Evolutionary conservation across 2,113 vertebrate genomes (phyloP), one percentile per base, ranked within the genome.

Genomic region (Otis tarda): DNA sequence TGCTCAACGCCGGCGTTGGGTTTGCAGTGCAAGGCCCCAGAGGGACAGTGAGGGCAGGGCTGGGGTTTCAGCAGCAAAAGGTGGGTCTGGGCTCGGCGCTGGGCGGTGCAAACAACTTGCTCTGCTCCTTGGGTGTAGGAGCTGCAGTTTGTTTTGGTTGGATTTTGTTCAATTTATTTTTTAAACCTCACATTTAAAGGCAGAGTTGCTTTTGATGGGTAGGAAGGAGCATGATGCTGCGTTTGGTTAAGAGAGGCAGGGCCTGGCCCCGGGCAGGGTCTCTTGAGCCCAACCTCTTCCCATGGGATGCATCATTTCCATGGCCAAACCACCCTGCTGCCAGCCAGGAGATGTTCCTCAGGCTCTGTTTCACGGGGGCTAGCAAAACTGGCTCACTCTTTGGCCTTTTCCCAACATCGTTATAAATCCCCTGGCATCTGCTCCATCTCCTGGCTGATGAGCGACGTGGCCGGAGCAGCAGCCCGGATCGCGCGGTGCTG

Each of bases 1-100:
- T 2, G 7, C 45, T 55, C 59, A 23, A 8, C 0, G 1, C 60
- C 0, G 1, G 35, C 0, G 0, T 12, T 67, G 61, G 22, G 19
- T 52, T 68, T 69, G 74, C 23, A 8, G 30, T 4, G 45, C 27
- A 15, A 47, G 78, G 28, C 25, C 59, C 39, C 59, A 12, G 53
- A 31, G 22, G 39, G 73, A 35, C 31, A 50, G 43, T 0, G 33
- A 52, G 43, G 39, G 37, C 39, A 8, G 25, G 22, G 35, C 13
- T 28, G 67, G 7, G 12, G 14, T 31, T 83, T 73, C 33, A 1
- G 7, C 47, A 55, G 39, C 1, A 0, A 10, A 43, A 47, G 30
- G 5, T 31, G 52, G 45, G 20, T 23, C 39, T 24, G 10, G 45
- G 27, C 68, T 75, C 19, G 37, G 60, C 1, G 1, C 30, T 0